Base-by-base conservation (phyloP, 2,888 invertebrate species). In the Acanthacorydalis orientalis region DNA sequence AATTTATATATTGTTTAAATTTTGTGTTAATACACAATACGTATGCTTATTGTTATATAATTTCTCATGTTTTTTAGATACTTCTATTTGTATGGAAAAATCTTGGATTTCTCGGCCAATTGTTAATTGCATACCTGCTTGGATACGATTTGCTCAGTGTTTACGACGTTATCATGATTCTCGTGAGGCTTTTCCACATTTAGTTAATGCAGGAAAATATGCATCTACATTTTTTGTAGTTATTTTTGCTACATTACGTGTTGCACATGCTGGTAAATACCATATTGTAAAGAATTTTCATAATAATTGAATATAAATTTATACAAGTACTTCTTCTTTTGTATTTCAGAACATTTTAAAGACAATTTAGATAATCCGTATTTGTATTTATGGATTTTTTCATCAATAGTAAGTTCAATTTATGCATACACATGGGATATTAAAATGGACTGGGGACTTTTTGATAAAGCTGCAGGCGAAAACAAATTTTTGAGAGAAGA, bases 341-440 rank as follows among this genome's bases (percentile, higher is more conserved):
- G 50, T 35, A 44, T 60, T 62, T 38, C 53, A 73, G 72, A 61
- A 52, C 58, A 68, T 52, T 72, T 74, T 53, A 50, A 57, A 45
- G 60, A 64, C 53, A 57, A 72, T 41, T 67, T 67, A 53, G 70
- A 74, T 48, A 80, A 79, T 65, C 79, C 80, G 1, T 81, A 72
- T 62, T 73, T 81, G 54, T 77, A 76, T 59, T 67, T 82, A 49
- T 85, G 83, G 82, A 75, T 89, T 48, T 66, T 73, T 12, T 68
- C 78, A 1, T 72, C 74, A 58, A 64, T 86, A 33, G 65, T 83
- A 49, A 82, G 80, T 55, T 83, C 86, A 3, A 76, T 77, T 52
- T 90, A 87, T 63, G 82, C 86, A 6, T 85, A 85, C 61, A 75
- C 78, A 23, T 89, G 89, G 88, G 88, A 89, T 63, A 78, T 88